Percentiles rank a stretch among this genome's conserved stretches.
Evolutionary conservation across 2,888 invertebrate species (phyloP).

Genomic region (Thyatira batis): DNA sequence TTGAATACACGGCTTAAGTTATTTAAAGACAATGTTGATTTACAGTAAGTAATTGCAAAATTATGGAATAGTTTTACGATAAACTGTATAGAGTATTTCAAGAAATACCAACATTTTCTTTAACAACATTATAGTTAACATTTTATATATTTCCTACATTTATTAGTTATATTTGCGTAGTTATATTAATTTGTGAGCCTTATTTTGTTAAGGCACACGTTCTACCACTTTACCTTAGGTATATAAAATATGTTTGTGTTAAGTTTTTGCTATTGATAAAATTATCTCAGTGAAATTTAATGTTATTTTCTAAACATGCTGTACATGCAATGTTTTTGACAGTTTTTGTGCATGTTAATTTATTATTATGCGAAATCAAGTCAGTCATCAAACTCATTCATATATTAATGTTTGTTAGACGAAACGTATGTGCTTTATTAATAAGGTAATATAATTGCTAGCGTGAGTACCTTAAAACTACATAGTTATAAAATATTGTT

Average conservation of each 20-base stretch:
- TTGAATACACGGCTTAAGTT: not conserved
- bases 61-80: not conserved
- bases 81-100: not conserved
- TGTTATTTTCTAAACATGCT: not conserved
- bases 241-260: not conserved
- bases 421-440: not conserved
- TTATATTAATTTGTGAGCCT: not conserved
- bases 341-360: not conserved
- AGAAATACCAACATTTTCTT: not conserved
- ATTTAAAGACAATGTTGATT: not conserved
- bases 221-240: not conserved
- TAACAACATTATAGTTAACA: not conserved
- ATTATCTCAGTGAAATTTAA: too few species aligned
- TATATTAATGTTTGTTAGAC: not conserved
- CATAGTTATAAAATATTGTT: too few species aligned
- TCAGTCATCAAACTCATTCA: not conserved
- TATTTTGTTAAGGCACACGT: not conserved
- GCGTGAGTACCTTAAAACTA: too few species aligned
- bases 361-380: not conserved
- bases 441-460: too few species aligned
- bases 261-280: too few species aligned
- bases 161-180: too few species aligned
- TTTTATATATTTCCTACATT: not conserved
- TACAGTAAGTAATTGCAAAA: not conserved
- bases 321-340: not conserved